These are phyloP conservation scores for Pseudococcus viburni DNA, from an alignment of 2,888 invertebrate species.

Conservation along the genomic window DNA sequence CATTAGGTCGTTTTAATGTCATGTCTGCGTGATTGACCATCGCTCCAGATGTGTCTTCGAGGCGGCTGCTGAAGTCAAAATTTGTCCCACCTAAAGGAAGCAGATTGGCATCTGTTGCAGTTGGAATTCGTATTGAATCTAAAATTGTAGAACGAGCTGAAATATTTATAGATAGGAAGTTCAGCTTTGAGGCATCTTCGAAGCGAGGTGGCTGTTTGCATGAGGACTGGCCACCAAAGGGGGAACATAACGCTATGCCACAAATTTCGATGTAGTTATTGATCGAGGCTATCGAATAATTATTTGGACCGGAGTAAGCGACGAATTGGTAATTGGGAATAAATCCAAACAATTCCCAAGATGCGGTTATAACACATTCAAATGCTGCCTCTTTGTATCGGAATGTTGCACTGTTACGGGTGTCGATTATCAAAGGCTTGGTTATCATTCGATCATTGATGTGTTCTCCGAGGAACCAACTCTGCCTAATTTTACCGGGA, in stretches of 20 bases:
- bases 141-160: conserved; percentile 68
- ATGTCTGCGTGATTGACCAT: conserved; percentile 67
- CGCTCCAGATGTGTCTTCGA: neutral
- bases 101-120: conserved; percentile 68
- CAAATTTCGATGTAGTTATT: conserved; percentile 70
- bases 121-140: conserved; percentile 68
- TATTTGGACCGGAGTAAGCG: conserved; percentile 50
- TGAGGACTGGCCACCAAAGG: neutral
- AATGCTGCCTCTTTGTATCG: conserved; percentile 19
- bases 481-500: neutral
- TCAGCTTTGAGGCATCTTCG: conserved; percentile 70
- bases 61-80: conserved; percentile 64
- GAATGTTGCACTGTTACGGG: neutral
- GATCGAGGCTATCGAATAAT: conserved; percentile 44
- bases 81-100: conserved; percentile 68
- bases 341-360: neutral
- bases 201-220: conserved; percentile 69
- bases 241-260: conserved; percentile 69
- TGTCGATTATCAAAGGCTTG: neutral
- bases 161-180: conserved; percentile 69
- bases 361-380: conserved; percentile 8
- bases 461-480: conserved; percentile 65
- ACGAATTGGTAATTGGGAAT: conserved; percentile 46
- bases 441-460: conserved; percentile 35
- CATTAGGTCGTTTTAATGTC: conserved; percentile 66